Percentiles rank a stretch among this genome's conserved stretches.
Evolutionary conservation across 2,797 vertebrate genomes (phyloP).

Genomic region (Phaenicophaeus curvirostris): DNA sequence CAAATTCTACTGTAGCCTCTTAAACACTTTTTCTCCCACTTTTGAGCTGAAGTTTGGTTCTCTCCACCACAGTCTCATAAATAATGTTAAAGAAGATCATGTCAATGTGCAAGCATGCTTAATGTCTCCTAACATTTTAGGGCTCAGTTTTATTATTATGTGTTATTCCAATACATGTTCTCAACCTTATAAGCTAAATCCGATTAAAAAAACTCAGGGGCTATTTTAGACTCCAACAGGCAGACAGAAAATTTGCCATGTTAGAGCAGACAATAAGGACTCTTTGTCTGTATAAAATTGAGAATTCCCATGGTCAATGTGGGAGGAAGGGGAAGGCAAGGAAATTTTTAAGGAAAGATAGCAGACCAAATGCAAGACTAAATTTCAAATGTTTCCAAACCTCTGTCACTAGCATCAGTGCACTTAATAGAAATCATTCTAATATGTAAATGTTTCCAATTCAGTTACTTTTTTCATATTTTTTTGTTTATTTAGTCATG

Average conservation of each 20-base stretch:
- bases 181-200: not conserved
- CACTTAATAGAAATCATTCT: conserved; percentile 22
- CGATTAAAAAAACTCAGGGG: not conserved
- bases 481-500: conserved; percentile 43
- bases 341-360: not conserved
- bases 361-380: not conserved
- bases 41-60: not conserved
- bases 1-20: not conserved
- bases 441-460: conserved; percentile 44
- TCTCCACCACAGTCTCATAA: not conserved
- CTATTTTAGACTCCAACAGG: not conserved
- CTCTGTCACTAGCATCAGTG: not conserved
- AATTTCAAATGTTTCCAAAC: conserved; percentile 35
- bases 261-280: not conserved
- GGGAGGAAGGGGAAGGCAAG: not conserved
- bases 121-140: not conserved
- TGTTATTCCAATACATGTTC: not conserved
- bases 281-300: not conserved
- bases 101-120: not conserved
- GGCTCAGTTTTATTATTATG: not conserved
- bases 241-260: not conserved
- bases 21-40: not conserved
- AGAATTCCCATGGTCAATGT: conserved; percentile 17
- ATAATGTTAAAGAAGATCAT: not conserved
- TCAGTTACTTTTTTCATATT: conserved; percentile 35